phyloP scores from a whole-genome alignment of 2,888 invertebrate species.

The Eutolmus rufibarbis region DNA sequence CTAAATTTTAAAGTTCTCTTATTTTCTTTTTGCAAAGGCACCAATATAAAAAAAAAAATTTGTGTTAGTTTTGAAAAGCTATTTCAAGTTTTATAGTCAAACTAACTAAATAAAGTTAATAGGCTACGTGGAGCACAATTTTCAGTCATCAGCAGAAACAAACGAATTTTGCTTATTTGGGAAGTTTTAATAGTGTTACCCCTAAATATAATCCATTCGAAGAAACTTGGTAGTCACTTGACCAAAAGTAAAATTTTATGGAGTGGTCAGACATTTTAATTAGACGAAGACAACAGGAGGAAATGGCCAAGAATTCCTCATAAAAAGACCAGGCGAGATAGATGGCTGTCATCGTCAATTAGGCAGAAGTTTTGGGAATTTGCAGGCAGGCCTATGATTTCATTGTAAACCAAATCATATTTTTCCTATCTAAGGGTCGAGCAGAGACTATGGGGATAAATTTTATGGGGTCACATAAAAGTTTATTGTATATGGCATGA shows the following conservation, averaged over 20 bases:
- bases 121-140: neutral
- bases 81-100: too few species aligned
- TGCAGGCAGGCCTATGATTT: conserved; percentile 17
- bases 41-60: too few species aligned
- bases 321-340: neutral
- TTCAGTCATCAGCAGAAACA: neutral
- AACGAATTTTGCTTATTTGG: neutral
- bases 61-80: too few species aligned
- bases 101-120: neutral
- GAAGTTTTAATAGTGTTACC: neutral
- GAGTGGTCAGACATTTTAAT: neutral
- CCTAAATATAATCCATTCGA: neutral
- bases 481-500: conserved; percentile 29
- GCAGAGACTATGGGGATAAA: neutral
- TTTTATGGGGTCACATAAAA: conserved; percentile 38
- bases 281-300: neutral
- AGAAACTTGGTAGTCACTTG: neutral
- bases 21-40: too few species aligned
- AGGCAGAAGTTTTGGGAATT: neutral
- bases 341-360: conserved; percentile 11
- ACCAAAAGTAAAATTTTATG: neutral
- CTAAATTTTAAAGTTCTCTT: too few species aligned
- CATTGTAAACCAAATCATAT: conserved; percentile 11
- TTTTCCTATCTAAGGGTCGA: neutral
- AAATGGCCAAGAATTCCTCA: neutral